Evolutionary conservation across 2,888 invertebrate species (phyloP).

Genomic region (Aelia acuminata): DNA sequence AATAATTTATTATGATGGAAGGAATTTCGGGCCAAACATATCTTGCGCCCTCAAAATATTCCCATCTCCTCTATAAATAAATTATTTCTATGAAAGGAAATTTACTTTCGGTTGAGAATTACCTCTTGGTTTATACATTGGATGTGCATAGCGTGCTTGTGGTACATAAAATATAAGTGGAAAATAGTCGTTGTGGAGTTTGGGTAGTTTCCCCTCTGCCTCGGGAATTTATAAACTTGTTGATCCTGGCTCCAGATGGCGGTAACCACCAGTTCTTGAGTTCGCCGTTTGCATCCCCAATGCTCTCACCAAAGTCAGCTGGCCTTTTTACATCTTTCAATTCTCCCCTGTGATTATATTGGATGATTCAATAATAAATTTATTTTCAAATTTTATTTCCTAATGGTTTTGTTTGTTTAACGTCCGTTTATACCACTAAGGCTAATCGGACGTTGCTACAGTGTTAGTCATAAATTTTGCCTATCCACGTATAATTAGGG

Average conservation of each 20-base stretch:
- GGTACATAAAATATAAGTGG: conserved; percentile 25
- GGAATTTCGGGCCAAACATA: background rate
- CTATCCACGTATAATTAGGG: too few relatives aligned
- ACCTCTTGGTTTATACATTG: background rate
- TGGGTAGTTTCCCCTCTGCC: background rate
- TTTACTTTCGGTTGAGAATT: background rate
- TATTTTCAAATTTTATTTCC: too few relatives aligned
- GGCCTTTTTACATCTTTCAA: background rate
- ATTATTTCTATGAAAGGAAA: background rate
- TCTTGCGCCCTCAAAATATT: background rate
- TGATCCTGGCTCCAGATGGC: conserved; percentile 4
- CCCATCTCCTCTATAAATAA: background rate
- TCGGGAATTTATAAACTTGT: conserved; percentile 18
- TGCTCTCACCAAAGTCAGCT: background rate
- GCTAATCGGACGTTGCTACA: too few relatives aligned
- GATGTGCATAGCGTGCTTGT: background rate
- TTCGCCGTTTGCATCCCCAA: background rate
- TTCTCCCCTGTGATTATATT: too few relatives aligned
- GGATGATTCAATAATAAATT: too few relatives aligned
- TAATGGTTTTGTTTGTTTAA: too few relatives aligned
- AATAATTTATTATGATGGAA: too few relatives aligned
- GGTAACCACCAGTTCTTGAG: background rate
- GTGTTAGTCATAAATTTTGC: too few relatives aligned
- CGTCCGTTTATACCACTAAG: too few relatives aligned
- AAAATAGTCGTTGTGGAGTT: background rate